These are phyloP conservation scores for Drosophila melanosoma DNA, from an alignment of 2,888 invertebrate genomes.

Conservation along the genomic window DNA sequence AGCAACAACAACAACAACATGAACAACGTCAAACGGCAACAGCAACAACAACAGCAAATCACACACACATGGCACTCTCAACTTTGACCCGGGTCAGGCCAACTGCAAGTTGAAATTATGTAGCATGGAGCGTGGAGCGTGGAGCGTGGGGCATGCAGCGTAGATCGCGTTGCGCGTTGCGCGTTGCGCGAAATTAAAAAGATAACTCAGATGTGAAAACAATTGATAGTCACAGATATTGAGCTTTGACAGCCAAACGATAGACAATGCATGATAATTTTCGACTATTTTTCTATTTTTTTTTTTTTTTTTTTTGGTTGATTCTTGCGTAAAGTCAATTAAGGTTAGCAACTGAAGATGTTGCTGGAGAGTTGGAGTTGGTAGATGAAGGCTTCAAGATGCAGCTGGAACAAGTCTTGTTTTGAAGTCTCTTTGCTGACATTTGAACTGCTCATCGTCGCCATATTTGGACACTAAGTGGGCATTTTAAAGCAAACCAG, in stretches of 20 bases:
- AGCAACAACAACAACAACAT: constrained; percentile 4
- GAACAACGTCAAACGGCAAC: constrained; percentile 10
- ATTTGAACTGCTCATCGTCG: constrained; percentile 63
- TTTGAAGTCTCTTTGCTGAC: constrained; percentile 50
- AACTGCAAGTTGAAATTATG: constrained; percentile 68
- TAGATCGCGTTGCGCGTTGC: constrained; percentile 62
- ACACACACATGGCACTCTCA: constrained; percentile 66
- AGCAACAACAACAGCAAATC: constrained; percentile 27
- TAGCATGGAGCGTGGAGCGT: constrained; percentile 56
- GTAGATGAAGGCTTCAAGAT: constrained; percentile 62
- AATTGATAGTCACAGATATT: constrained; percentile 80
- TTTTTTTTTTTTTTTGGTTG: not conserved
- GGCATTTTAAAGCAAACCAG: constrained; percentile 57
- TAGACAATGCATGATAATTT: constrained; percentile 75
- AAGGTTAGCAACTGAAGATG: constrained; percentile 54
- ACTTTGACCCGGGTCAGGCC: constrained; percentile 79
- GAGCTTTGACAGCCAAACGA: constrained; percentile 77
- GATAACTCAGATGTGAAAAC: constrained; percentile 82
- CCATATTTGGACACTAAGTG: constrained; percentile 65
- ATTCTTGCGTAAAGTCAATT: constrained; percentile 75
- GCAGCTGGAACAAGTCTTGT: constrained; percentile 49
- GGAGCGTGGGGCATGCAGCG: constrained; percentile 40
- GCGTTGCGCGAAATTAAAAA: constrained; percentile 77
- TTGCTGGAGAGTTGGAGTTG: constrained; percentile 16
- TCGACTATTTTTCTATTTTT: constrained; percentile 32